Base-by-base conservation (phyloP, 1,140 invertebrate genomes). In the Mercenaria mercenaria region DNA sequence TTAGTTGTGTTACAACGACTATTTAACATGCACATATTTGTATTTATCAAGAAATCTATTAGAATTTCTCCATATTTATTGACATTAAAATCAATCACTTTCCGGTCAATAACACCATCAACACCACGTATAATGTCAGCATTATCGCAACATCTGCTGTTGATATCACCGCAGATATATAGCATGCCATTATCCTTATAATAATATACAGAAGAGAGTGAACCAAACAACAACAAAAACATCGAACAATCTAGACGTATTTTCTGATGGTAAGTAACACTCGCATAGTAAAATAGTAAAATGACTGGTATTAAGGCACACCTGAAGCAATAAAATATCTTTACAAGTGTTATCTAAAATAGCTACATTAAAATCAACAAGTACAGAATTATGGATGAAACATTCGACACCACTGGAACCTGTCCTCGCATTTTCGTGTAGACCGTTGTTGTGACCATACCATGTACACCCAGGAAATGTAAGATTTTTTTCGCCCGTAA, bases 111-210 rank as follows among this genome's bases (percentile, higher is more conserved):
- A 13, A 90, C 18, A 61, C 81, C 37, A 83, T 91, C 85, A 50
- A 91, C 76, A 37, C 88, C 80, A 41, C 23, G 39, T 89, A 86
- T 89, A 85, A 84, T 89, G 74, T 91, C 90, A 52, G 52, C 34
- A 20, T 26, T 64, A 80, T 50, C 41, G n/a, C 88, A 82, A 79
- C n/a, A 39, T 34, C 91, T 56, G 37, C 64, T 29, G 37, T 90
- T 91, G 18, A 91, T 87, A 79, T 91, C 91, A 50, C 88, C 88
- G 59, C 64, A 85, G 2, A 91, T 85, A 86, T 90, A n/a, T 26
- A 90, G 3, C 59, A 47, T 67, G 23, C 89, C 88, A 69, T 50
- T 61, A 59, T 90, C 90, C 76, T 90, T 74, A 81, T 72, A 91
- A 47, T 20, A 0, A 79, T 90, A 90, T 0, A 83, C 52, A 39